A percentile compares a stretch with the other conserved stretches of the same genome.
These are phyloP conservation scores for Pedicia rivosa DNA, from an alignment of 2,888 invertebrate genomes.

Conservation along the genomic window DNA sequence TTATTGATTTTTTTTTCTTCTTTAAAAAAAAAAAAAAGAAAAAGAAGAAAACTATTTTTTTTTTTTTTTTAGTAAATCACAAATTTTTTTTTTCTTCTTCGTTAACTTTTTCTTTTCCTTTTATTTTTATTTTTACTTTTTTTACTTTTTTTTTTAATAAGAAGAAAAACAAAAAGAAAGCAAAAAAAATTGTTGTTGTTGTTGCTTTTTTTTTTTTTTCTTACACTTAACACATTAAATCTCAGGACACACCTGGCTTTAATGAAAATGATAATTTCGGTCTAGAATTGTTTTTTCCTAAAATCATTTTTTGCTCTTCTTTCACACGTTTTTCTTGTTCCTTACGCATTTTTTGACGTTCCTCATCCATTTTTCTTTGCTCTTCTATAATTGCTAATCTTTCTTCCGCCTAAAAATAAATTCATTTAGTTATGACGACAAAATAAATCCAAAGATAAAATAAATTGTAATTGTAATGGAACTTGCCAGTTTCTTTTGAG, in stretches of 20 bases:
- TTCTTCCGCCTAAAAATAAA: slow-evolving; percentile 78
- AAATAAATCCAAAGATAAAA: not conserved
- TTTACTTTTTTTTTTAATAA: too few relatives aligned
- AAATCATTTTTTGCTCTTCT: slow-evolving; percentile 92
- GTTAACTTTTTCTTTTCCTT: too few relatives aligned
- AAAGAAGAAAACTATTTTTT: too few relatives aligned
- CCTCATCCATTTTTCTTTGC: slow-evolving; percentile 90
- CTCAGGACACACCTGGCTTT: slow-evolving; percentile 58
- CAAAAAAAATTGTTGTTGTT: too few relatives aligned
- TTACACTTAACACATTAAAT: too few relatives aligned
- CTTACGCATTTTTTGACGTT: slow-evolving; percentile 79
- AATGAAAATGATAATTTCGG: slow-evolving; percentile 87
- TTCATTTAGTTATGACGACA: not conserved
- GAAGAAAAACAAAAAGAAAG: not conserved
- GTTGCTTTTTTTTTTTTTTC: too few relatives aligned
- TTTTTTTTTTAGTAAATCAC: too few relatives aligned
- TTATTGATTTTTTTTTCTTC: too few relatives aligned
- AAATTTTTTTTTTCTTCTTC: too few relatives aligned
- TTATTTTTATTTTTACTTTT: too few relatives aligned
- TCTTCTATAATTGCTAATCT: slow-evolving; percentile 92
- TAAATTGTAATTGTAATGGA: slow-evolving; percentile 3
- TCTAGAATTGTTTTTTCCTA: slow-evolving; percentile 93
- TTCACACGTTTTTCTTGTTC: slow-evolving; percentile 85
- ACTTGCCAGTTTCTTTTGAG: slow-evolving; percentile 87
- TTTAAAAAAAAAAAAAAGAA: too few relatives aligned